Evolutionary conservation across 2,113 vertebrate species (phyloP).

Genomic region (Fregata magnificens): DNA sequence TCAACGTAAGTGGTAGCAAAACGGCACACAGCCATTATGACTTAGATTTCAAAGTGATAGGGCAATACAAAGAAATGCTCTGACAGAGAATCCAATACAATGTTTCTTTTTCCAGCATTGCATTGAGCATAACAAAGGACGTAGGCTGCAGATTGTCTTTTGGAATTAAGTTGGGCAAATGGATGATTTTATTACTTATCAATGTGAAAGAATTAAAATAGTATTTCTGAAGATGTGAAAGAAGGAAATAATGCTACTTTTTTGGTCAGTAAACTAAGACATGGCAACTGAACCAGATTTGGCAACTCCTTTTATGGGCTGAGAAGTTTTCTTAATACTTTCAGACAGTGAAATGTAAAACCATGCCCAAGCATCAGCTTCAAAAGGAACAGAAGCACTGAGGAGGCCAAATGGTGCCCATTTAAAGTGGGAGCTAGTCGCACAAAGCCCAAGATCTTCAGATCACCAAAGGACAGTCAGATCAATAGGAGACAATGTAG

Average conservation of each 20-base stretch:
- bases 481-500: background rate
- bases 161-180: background rate
- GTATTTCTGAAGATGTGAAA: background rate
- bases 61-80: background rate
- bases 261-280: background rate
- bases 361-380: background rate
- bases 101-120: background rate
- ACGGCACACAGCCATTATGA: background rate
- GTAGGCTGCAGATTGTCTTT: background rate
- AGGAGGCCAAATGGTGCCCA: background rate
- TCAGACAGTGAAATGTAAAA: background rate
- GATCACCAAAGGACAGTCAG: background rate
- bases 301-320: background rate
- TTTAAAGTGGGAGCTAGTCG: background rate
- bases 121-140: background rate
- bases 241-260: background rate
- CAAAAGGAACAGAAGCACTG: background rate
- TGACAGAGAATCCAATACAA: background rate
- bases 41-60: background rate
- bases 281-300: background rate
- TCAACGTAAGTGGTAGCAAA: background rate
- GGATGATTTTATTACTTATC: background rate
- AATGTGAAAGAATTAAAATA: background rate
- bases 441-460: background rate
- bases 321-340: background rate